Base-by-base conservation (phyloP, 2,797 vertebrate species). In the Girardinus metallicus region DNA sequence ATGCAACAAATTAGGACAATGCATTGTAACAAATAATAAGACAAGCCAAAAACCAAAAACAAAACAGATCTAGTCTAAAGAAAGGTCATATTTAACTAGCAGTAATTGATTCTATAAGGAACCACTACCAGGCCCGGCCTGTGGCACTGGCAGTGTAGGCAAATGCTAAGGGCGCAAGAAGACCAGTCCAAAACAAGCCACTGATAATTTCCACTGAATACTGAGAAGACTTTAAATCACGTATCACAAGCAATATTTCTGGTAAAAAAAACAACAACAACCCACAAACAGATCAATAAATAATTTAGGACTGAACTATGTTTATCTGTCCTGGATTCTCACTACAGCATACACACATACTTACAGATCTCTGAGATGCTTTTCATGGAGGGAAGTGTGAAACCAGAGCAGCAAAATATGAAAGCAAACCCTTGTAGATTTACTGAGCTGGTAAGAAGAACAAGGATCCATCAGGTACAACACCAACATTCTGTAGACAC, bases 351-450 rank as follows among this genome's bases (percentile, higher is more conserved):
- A 74, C 34, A 82, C 68, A 73, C 36, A 36, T 13, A 62, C 34
- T 47, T 6, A 10, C 1, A 1, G 18, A 57, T 60, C 78, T 79
- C 43, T 0, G 62, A 5, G 6, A 53, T 36, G 81, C 78, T 79
- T 84, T 83, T 88, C 29, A 21, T n/a, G 13, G 39, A 80, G 53
- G 23, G 15, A 78, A 51, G 83, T 86, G 81, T 85, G 82, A 92
- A 79, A 83, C 29, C 68, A 86, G 53, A 86, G 55, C 60, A 76
- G 80, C 53, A 75, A 75, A 53, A 83, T 82, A 83, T 81, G 72
- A 89, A 87, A 91, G 86, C 87, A 91, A 88, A 91, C 51, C 68
- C 82, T 8, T 88, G 86, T 90, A 66, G 55, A 75, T 82, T 78
- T 46, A 75, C 78, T 70, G 76, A 80, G 75, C 76, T 73, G 31